A percentile compares a stretch with the other conserved stretches of the same genome.
These are phyloP conservation scores for Lerema accius DNA, from an alignment of 1,140 invertebrate species.

Conservation along the genomic window DNA sequence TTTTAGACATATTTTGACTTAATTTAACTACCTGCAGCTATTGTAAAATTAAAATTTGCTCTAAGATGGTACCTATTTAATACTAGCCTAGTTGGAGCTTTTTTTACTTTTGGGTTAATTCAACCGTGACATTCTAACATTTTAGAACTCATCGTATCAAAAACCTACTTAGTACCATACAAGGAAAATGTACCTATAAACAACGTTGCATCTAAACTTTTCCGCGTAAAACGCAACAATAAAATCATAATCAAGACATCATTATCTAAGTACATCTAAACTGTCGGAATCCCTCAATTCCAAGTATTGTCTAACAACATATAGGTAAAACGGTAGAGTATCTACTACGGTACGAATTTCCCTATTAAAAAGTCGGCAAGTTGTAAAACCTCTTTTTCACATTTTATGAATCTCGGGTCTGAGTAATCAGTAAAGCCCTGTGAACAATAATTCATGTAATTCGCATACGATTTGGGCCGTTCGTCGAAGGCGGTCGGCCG, in stretches of 20 bases:
- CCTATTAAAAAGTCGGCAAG: conserved; percentile 35
- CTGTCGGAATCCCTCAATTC: conserved; percentile 17
- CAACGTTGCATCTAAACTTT: not conserved
- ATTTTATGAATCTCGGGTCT: conserved; percentile 41
- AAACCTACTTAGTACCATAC: conserved; percentile 32
- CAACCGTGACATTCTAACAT: too few relatives aligned
- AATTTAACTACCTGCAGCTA: too few relatives aligned
- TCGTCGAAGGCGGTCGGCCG: conserved; percentile 56
- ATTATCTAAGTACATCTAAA: not conserved
- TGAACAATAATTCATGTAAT: conserved; percentile 63
- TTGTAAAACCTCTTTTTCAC: conserved; percentile 36
- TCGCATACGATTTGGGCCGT: conserved; percentile 69
- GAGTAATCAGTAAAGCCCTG: conserved; percentile 66
- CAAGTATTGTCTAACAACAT: conserved; percentile 27
- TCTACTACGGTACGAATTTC: conserved; percentile 28
- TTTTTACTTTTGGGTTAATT: too few relatives aligned
- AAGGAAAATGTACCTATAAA: not conserved
- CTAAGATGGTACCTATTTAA: too few relatives aligned
- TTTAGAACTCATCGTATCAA: too few relatives aligned
- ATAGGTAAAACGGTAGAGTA: conserved; percentile 1
- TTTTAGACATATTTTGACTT: too few relatives aligned
- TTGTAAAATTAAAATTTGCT: too few relatives aligned
- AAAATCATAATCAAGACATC: conserved; percentile 3
- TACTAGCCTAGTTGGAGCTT: too few relatives aligned
- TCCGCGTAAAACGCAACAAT: conserved; percentile 8